phyloP scores from a whole-genome alignment of 1,140 invertebrate genomes.

The Drosophila nigrodunni region DNA sequence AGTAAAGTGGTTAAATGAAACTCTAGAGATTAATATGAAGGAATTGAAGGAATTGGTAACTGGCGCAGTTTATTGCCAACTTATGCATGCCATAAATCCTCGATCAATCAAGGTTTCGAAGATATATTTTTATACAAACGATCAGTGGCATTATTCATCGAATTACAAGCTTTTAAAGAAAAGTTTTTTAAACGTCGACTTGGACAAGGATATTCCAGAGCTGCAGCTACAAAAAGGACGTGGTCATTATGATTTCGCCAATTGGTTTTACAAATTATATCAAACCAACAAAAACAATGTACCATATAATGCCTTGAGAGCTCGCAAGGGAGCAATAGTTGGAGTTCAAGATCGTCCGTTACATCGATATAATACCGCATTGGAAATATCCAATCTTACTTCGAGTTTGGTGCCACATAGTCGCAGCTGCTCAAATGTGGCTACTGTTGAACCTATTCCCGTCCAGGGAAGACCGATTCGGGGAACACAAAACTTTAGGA shows the following conservation, averaged over 20 bases:
- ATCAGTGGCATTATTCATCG: not conserved
- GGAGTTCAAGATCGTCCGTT: not conserved
- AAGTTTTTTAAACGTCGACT: not conserved
- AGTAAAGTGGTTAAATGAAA: not conserved
- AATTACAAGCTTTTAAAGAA: not conserved
- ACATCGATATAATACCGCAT: not conserved
- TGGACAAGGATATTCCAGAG: not conserved
- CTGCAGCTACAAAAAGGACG: not conserved
- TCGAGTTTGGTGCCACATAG: too few species aligned
- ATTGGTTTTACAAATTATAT: conserved; percentile 23
- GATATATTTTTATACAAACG: not conserved
- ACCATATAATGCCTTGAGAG: not conserved
- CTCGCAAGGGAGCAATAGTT: not conserved
- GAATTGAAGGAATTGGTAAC: not conserved
- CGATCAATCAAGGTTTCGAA: not conserved
- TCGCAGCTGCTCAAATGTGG: too few species aligned
- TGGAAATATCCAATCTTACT: not conserved
- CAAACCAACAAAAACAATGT: not conserved
- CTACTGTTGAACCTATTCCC: too few species aligned
- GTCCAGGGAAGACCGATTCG: too few species aligned
- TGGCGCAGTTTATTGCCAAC: conserved; percentile 21
- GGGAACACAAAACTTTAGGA: too few species aligned
- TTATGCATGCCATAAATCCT: conserved; percentile 2
- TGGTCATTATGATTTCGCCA: conserved; percentile 1
- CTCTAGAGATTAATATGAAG: not conserved